Conservation (phyloP, 2,797 vertebrate species). For the Hippoglossus hippoglossus region DNA sequence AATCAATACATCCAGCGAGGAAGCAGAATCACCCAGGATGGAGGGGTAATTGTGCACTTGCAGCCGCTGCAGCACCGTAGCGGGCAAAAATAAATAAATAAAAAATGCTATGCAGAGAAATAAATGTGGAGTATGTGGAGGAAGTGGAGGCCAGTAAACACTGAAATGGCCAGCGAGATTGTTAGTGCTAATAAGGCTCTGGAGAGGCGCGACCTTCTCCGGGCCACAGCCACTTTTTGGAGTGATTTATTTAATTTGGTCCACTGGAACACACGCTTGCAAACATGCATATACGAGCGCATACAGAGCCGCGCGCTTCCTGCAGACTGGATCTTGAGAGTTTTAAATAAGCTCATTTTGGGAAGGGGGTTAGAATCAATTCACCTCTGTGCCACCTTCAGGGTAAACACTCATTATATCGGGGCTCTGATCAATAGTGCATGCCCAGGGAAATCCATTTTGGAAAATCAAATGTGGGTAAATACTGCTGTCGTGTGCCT, state of each 20-base stretch:
- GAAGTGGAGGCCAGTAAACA: constrained; percentile 30
- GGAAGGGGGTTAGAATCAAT: constrained; percentile 71
- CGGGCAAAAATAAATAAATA: background rate
- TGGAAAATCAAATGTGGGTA: constrained; percentile 82
- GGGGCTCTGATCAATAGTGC: constrained; percentile 77
- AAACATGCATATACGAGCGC: background rate
- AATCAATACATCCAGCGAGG: constrained; percentile 63
- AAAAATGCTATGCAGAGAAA: background rate
- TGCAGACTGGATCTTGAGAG: constrained; percentile 19
- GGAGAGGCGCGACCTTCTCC: constrained; percentile 21
- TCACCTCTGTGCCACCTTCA: constrained; percentile 80
- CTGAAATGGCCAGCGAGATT: constrained; percentile 17
- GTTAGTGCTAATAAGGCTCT: constrained; percentile 28
- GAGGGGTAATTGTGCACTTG: constrained; percentile 36
- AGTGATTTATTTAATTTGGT: constrained; percentile 44
- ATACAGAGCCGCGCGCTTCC: background rate
- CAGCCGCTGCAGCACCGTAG: constrained; percentile 17
- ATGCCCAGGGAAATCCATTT: constrained; percentile 77
- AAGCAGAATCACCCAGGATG: constrained; percentile 36
- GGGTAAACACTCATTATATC: constrained; percentile 78
- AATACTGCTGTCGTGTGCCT: constrained; percentile 78
- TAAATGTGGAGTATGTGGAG: background rate
- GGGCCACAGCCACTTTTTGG: constrained; percentile 4
- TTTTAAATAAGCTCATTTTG: constrained; percentile 66
- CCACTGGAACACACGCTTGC: constrained; percentile 1